Conservation (phyloP, 1,140 invertebrate genomes). For the Marisa cornuarietis region DNA sequence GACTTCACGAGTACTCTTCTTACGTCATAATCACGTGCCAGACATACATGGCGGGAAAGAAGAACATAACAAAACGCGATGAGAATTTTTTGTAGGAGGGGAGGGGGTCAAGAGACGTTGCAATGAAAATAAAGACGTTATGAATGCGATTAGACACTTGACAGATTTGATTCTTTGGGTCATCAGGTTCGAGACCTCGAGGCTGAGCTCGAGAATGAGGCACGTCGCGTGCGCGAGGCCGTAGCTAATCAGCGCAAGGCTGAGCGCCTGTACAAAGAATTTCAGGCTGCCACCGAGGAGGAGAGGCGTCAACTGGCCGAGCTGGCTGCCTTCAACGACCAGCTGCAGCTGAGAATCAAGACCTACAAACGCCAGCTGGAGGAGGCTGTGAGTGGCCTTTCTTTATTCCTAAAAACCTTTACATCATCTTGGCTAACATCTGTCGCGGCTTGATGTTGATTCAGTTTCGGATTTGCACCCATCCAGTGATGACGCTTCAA, state of each 20-base stretch:
- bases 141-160: too few relatives aligned
- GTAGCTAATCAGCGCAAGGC: slow-evolving; percentile 56
- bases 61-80: background rate
- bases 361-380: slow-evolving; percentile 65
- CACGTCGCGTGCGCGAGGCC: slow-evolving; percentile 60
- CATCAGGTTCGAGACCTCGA: slow-evolving; percentile 64
- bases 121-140: too few relatives aligned
- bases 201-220: slow-evolving; percentile 63
- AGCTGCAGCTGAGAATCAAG: slow-evolving; percentile 60
- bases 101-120: too few relatives aligned
- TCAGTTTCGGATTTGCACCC: too few relatives aligned
- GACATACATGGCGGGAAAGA: background rate
- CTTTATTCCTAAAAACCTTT: too few relatives aligned
- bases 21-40: background rate
- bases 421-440: too few relatives aligned
- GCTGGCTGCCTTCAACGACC: slow-evolving; percentile 58
- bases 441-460: too few relatives aligned
- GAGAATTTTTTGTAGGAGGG: too few relatives aligned
- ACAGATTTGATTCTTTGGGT: background rate
- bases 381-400: slow-evolving; percentile 59
- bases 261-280: slow-evolving; percentile 62
- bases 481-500: too few relatives aligned
- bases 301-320: slow-evolving; percentile 59
- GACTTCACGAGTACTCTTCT: too few relatives aligned
- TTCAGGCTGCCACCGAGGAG: slow-evolving; percentile 54